Evolutionary conservation across 2,888 invertebrate species (phyloP).

Genomic region (Habrosyne pyritoides): DNA sequence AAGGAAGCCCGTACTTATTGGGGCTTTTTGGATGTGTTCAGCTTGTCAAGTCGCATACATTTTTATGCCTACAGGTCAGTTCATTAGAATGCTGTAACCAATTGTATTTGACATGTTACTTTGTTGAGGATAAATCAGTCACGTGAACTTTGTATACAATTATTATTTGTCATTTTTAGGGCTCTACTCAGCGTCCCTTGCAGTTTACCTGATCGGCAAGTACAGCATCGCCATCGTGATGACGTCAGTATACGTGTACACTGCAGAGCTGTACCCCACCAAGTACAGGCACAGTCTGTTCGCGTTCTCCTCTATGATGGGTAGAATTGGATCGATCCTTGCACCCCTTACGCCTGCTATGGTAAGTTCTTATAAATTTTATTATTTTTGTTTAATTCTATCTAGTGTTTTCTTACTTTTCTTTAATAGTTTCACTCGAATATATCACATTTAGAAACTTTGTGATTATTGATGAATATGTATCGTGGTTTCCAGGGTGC

Average conservation of each 20-base stretch:
- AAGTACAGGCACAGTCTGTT: slow-evolving; percentile 82
- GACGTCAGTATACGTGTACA: slow-evolving; percentile 82
- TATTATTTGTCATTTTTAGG: slow-evolving; percentile 27
- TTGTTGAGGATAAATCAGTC: too few species aligned
- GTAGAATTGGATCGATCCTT: slow-evolving; percentile 84
- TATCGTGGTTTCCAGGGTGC: slow-evolving; percentile 39
- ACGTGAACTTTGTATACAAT: not conserved
- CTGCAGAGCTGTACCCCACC: slow-evolving; percentile 85
- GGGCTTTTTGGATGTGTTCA: slow-evolving; percentile 83
- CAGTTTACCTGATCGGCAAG: slow-evolving; percentile 82
- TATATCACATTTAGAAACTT: too few species aligned
- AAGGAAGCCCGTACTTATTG: slow-evolving; percentile 82
- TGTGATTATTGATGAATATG: not conserved
- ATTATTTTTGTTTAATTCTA: not conserved
- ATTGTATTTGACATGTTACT: too few species aligned
- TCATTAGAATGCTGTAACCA: too few species aligned
- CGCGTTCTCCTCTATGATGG: slow-evolving; percentile 85
- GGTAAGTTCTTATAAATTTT: slow-evolving; percentile 72
- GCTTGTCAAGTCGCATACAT: slow-evolving; percentile 81
- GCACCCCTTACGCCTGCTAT: slow-evolving; percentile 85
- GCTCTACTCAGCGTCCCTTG: slow-evolving; percentile 54
- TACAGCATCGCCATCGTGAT: slow-evolving; percentile 83
- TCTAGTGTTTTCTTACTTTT: not conserved
- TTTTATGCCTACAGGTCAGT: slow-evolving; percentile 77
- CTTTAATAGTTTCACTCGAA: not conserved